Evolutionary conservation across 2,113 vertebrate genomes (phyloP).

Genomic region (Camelus dromedarius): DNA sequence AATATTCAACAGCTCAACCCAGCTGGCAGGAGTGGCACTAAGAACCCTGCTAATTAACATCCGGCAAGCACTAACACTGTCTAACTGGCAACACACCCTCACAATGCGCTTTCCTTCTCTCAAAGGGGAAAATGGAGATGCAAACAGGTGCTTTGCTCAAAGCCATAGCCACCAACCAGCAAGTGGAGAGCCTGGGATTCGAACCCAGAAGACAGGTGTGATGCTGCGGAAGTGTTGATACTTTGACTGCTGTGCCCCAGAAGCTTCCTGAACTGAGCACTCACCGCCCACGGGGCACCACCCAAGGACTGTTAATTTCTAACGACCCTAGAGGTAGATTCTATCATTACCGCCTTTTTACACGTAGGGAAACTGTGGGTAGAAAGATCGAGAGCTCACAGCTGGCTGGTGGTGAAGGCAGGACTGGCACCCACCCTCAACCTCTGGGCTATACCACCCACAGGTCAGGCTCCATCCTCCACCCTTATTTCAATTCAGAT

Average conservation of each 20-base stretch:
- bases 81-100: rapidly evolving
- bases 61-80: neutral
- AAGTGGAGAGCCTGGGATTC: neutral
- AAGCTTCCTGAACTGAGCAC: neutral
- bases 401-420: neutral
- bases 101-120: neutral
- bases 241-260: neutral
- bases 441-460: neutral
- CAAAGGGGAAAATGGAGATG: neutral
- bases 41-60: too few species aligned
- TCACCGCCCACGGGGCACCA: neutral
- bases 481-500: neutral
- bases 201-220: neutral
- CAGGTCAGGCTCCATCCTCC: neutral
- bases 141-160: neutral
- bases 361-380: neutral
- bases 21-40: neutral
- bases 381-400: neutral
- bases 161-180: neutral
- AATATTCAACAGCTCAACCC: neutral
- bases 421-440: neutral
- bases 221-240: too few species aligned
- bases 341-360: neutral
- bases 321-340: neutral
- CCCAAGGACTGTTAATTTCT: neutral